Conservation (phyloP, 2,113 vertebrate genomes). For the Gavia stellata region DNA sequence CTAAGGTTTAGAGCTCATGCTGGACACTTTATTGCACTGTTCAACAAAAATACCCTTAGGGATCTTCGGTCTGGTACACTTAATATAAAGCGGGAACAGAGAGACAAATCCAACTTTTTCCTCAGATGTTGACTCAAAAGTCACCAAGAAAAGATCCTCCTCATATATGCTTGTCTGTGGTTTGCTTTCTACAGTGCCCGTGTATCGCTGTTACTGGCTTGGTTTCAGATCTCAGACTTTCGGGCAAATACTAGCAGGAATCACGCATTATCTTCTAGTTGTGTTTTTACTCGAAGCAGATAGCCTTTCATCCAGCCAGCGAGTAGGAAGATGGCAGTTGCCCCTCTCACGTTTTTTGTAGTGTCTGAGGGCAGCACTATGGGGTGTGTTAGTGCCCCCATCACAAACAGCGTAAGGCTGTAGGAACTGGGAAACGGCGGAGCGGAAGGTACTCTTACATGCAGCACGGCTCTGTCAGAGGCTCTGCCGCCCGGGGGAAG, state of each 20-base stretch:
- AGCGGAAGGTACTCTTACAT: no score
- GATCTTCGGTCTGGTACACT: background rate
- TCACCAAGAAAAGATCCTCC: background rate
- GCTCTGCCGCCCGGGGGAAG: background rate
- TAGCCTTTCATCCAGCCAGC: background rate
- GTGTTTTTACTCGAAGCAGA: background rate
- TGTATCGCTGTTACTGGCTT: background rate
- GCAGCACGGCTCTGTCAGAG: fast-evolving
- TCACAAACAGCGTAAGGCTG: background rate
- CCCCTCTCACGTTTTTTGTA: background rate
- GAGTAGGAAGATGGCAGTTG: no score
- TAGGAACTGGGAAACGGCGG: no score
- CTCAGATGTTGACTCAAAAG: background rate
- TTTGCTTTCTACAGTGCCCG: background rate
- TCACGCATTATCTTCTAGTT: background rate
- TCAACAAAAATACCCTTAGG: background rate
- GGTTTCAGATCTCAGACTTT: background rate
- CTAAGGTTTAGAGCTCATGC: background rate
- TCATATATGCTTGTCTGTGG: fast-evolving
- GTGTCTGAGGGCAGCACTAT: background rate
- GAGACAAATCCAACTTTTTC: background rate
- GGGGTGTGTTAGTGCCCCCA: background rate
- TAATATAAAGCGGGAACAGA: background rate
- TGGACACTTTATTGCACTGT: background rate
- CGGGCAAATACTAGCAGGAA: background rate